Base-by-base conservation (phyloP, 1,140 invertebrate species). In the Aleiodes sp. region DNA sequence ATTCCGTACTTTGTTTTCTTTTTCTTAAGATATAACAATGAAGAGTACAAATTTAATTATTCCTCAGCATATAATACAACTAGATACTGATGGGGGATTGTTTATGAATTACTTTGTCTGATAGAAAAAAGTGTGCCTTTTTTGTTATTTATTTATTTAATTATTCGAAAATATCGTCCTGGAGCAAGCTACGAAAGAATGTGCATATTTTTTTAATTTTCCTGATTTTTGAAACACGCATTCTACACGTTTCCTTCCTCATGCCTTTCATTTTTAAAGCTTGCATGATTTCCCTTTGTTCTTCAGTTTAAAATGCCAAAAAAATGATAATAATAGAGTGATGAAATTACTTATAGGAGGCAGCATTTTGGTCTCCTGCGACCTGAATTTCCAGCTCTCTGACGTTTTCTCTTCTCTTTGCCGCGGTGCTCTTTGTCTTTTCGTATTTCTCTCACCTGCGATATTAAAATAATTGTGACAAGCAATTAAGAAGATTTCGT, bases 371-470 rank as follows among this genome's bases (percentile, higher is more conserved):
- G 79, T 77, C 78, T 83, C 68, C 80, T 83, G 46, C 79, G 80
- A 46, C 82, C 80, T 4, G 82, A 79, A 70, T 76, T 83, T 65
- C 79, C 76, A 26, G 77, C 75, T 70, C 78, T 75, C 72, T 76
- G 88, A 39, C 88, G 87, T 83, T 90, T 90, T 71, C 89, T 87
- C 73, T 89, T 89, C 75, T 90, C 90, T 84, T 92, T 92, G 21
- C 91, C 91, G 71, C 91, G 89, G 73, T 90, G 91, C 70, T 91
- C 91, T 82, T 93, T 94, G 81, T 94, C 92, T 80, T 92, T 93
- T 74, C 92, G 89, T 68, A 94, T 94, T 84, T 94, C 92, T 65
- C 92, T 87, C 2, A 94, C 85, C 85, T 86, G 63, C 21, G 75
- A 16, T 56, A 37, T 64, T 33, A 28, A 21, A 46, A 59, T 0